Evolutionary conservation across 1,140 invertebrate genomes (phyloP).

Genomic region (Musca vetustissima): DNA sequence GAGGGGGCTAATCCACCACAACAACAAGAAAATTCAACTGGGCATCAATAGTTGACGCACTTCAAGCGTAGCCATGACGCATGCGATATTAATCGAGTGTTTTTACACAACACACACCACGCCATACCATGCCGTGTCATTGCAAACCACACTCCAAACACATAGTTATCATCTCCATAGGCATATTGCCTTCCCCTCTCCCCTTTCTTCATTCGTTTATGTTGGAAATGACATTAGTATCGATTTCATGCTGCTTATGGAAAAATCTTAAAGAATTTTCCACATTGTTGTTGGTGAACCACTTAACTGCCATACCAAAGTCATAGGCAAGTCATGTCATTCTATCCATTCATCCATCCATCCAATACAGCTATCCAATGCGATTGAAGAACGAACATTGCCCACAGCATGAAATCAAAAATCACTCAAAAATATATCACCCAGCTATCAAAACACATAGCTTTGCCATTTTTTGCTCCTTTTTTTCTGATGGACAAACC

Average conservation of each 20-base stretch:
- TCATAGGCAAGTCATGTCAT: no score
- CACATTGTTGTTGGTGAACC: neutral
- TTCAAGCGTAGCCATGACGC: conserved; percentile 28
- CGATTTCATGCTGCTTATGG: neutral
- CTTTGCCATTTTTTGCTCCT: no score
- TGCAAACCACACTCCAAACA: neutral
- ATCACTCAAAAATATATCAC: no score
- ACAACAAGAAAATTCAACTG: no score
- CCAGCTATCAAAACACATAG: no score
- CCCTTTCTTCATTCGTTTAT: no score
- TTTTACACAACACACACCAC: neutral
- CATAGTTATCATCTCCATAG: neutral
- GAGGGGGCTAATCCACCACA: neutral
- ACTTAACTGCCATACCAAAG: neutral
- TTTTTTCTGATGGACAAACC: no score
- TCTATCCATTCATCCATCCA: no score
- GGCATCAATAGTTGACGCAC: conserved; percentile 25
- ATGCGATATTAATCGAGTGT: conserved; percentile 26
- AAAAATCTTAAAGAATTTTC: neutral
- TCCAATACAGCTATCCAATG: no score
- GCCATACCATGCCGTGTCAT: no score
- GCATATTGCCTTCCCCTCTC: neutral
- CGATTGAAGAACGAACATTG: no score
- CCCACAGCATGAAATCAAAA: no score
- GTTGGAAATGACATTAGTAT: neutral